Evolutionary conservation across 2,888 invertebrate genomes (phyloP), one percentile per base, ranked within the genome.

Genomic region (Sceliomorpha sp.): DNA sequence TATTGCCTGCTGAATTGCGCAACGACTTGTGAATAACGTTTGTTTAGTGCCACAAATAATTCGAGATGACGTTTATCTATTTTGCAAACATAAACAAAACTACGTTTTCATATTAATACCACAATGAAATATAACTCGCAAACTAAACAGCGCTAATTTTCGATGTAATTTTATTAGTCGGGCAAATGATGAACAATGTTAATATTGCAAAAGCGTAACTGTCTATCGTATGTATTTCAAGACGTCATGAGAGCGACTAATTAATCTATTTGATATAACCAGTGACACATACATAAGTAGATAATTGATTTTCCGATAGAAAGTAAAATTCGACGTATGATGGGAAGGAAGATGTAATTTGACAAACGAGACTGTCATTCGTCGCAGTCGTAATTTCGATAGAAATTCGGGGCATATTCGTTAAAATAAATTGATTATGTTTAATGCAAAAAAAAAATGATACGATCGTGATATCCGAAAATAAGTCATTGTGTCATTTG

Each of bases 291-390:
- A 50, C 36, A 37, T 36, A 37, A n/a, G 13, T 27, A 7, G 15
- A 15, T 69, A 72, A 72, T 70, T 72, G 63, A 63, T 70, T 55
- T 58, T 55, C 55, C 53, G 31, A 66, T 60, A 53, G 67, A 70
- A 75, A 72, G 60, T 70, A 75, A 70, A 45, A 71, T 70, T 67
- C 47, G 56, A 72, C 51, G 63, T 72, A 50, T 70, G 64, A 60
- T 45, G 48, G 20, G 42, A 12, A 27, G 37, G 37, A 45, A 50
- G 67, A 31, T 66, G 34, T 72, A 74, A 75, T 75, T 62, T 75
- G 75, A 75, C 75, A 74, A 56, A 44, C 58, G 56, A 69, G 63
- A 58, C 26, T 58, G 50, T 51, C 62, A 64, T 42, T 55, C 55
- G 59, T 50, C 53, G 48, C 48, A 8, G 9, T 8, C 13, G 32